A percentile compares a stretch with the other conserved stretches of the same genome.
phyloP scores from a whole-genome alignment of 2,113 vertebrate species.

The Perccottus glenii region DNA sequence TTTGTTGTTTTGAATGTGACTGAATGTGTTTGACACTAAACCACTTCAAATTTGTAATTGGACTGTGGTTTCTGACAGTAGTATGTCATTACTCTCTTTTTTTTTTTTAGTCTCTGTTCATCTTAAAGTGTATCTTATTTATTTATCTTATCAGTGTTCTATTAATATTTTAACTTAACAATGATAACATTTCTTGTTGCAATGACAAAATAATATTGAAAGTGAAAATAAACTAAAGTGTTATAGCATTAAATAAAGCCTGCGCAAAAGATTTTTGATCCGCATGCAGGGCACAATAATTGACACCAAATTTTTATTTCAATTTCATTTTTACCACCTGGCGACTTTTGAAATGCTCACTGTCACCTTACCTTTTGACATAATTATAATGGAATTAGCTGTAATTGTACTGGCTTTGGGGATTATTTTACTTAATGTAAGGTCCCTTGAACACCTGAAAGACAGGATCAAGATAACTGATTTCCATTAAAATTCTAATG shows the following conservation, averaged over 20 bases:
- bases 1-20: not conserved
- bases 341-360: constrained; percentile 58
- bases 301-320: constrained; percentile 65
- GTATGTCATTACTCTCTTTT: no score
- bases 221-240: no score
- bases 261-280: not conserved
- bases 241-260: no score
- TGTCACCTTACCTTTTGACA: constrained; percentile 72
- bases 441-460: constrained; percentile 75
- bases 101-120: no score
- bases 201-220: no score
- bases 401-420: constrained; percentile 74
- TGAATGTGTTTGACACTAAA: not conserved
- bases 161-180: no score
- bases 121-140: no score
- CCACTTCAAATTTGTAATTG: constrained; percentile 2
- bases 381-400: constrained; percentile 78
- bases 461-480: constrained; percentile 68
- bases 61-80: not conserved
- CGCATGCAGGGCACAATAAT: constrained; percentile 46
- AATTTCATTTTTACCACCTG: constrained; percentile 13
- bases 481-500: constrained; percentile 74
- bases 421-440: constrained; percentile 75
- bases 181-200: no score
- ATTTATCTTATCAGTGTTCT: no score